Conservation (phyloP, 1,140 invertebrate genomes). For the Trachymyrmex cornetzi region DNA sequence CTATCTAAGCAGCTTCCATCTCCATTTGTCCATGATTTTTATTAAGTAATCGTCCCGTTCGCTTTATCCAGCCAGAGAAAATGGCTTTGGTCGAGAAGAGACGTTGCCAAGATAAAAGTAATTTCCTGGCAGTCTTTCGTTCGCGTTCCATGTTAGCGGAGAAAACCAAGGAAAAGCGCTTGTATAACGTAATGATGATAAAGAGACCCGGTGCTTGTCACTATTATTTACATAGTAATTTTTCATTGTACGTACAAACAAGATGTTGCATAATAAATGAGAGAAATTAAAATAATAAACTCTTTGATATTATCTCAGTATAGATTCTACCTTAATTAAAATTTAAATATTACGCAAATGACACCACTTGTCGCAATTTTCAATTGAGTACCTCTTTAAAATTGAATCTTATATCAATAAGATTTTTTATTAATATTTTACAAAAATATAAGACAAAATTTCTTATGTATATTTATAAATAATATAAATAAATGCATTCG, state of each 20-base stretch:
- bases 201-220: constrained; percentile 20
- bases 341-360: not conserved
- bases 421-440: not conserved
- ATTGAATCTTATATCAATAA: not conserved
- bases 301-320: not conserved
- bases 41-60: constrained; percentile 21
- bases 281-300: not conserved
- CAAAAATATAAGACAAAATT: too few relatives aligned
- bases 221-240: constrained; percentile 21
- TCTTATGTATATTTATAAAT: not conserved
- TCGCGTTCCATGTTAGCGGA: not conserved
- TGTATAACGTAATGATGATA: constrained; percentile 47
- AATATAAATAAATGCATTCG: not conserved
- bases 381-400: not conserved
- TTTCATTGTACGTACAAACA: not conserved
- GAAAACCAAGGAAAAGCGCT: constrained; percentile 23
- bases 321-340: not conserved
- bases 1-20: not conserved
- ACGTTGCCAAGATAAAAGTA: constrained; percentile 42
- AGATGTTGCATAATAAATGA: constrained; percentile 16
- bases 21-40: constrained; percentile 45
- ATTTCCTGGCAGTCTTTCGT: constrained; percentile 44
- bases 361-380: not conserved
- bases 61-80: constrained; percentile 30
- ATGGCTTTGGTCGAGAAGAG: constrained; percentile 28